These are phyloP conservation scores for silkworm (Bombyx mori) DNA, from an alignment of 1,140 invertebrate species.

Conservation along the genomic window ASM3026992v2 NC_085116.1:10204001-10204500, in stretches of 20 bases:
- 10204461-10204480: too few species aligned
- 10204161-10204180: slow-evolving; percentile 1
- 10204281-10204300: slow-evolving; percentile 71
- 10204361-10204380: too few species aligned
- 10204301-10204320: slow-evolving; percentile 68
- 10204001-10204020: slow-evolving; percentile 52
- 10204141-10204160: not conserved
- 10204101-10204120: slow-evolving; percentile 22
- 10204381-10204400: too few species aligned
- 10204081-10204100: slow-evolving; percentile 33
- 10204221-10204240: slow-evolving; percentile 40
- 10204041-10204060: slow-evolving; percentile 32
- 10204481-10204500: too few species aligned
- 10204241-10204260: slow-evolving; percentile 59
- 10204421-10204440: too few species aligned
- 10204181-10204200: slow-evolving; percentile 27
- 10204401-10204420: too few species aligned
- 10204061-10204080: slow-evolving; percentile 55
- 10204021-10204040: slow-evolving; percentile 48
- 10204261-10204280: slow-evolving; percentile 69
- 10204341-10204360: too few species aligned
- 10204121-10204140: not conserved
- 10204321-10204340: slow-evolving; percentile 29
- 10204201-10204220: slow-evolving; percentile 42
- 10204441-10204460: too few species aligned